Evolutionary conservation across 2,113 vertebrate genomes (phyloP).

Genomic region (Leucopsar rothschildi): DNA sequence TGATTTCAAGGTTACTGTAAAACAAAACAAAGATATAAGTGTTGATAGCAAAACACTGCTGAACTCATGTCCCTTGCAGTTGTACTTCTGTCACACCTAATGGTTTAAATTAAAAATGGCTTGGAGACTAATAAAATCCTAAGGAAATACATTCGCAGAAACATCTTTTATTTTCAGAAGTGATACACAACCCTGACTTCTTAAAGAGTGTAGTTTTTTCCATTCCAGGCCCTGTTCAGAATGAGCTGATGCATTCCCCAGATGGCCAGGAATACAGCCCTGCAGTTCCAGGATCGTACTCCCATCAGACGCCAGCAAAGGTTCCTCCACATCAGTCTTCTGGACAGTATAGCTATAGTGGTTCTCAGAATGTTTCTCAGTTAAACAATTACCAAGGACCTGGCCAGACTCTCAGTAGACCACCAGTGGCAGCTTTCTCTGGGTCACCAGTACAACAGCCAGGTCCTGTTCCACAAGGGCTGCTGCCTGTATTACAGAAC

Average conservation of each 20-base stretch:
- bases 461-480: constrained; percentile 58
- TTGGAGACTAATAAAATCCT: background rate
- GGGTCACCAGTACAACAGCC: constrained; percentile 47
- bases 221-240: constrained; percentile 86
- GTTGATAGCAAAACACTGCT: background rate
- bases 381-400: constrained; percentile 75
- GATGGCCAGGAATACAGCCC: constrained; percentile 74
- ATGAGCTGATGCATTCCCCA: constrained; percentile 74
- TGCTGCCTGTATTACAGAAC: constrained; percentile 68
- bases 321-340: constrained; percentile 67
- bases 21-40: background rate
- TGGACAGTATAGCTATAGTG: constrained; percentile 76
- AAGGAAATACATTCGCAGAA: background rate
- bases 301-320: constrained; percentile 77
- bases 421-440: constrained; percentile 66
- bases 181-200: background rate
- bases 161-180: background rate
- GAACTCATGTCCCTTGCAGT: background rate
- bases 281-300: constrained; percentile 71
- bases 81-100: background rate
- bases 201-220: background rate
- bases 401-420: constrained; percentile 75
- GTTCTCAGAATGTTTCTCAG: constrained; percentile 73
- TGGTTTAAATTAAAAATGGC: background rate
- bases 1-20: background rate